phyloP scores from a whole-genome alignment of 1,140 invertebrate species.

The Eumaeus atala region DNA sequence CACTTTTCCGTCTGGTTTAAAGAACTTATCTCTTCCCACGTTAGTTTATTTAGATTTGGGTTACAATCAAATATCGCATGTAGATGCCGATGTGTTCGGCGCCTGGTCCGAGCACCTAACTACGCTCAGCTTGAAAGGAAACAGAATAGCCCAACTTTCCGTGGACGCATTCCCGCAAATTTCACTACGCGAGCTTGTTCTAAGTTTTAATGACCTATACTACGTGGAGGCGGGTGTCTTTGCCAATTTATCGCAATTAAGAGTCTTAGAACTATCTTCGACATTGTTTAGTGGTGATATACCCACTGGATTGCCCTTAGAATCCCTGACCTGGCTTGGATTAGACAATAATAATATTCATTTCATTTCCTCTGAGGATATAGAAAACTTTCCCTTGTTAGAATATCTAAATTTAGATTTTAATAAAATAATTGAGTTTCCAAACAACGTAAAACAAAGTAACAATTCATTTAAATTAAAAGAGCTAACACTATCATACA shows the following conservation, averaged over 20 bases:
- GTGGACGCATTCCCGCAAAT: slow-evolving; percentile 80
- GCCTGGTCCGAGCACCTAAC: slow-evolving; percentile 83
- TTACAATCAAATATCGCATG: slow-evolving; percentile 84
- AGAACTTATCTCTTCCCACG: slow-evolving; percentile 76
- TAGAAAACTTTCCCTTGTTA: slow-evolving; percentile 77
- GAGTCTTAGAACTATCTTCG: slow-evolving; percentile 88
- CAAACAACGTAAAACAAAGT: slow-evolving; percentile 78
- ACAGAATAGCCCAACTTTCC: slow-evolving; percentile 82
- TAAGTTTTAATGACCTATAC: slow-evolving; percentile 89
- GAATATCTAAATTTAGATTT: slow-evolving; percentile 90
- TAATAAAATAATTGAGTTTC: slow-evolving; percentile 80
- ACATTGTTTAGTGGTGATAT: slow-evolving; percentile 83
- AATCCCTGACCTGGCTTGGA: slow-evolving; percentile 84
- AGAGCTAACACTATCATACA: slow-evolving; percentile 84
- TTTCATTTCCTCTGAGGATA: slow-evolving; percentile 77
- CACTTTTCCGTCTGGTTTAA: slow-evolving; percentile 78
- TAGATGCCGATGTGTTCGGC: slow-evolving; percentile 80
- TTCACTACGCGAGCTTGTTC: slow-evolving; percentile 84
- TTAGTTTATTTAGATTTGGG: slow-evolving; percentile 86
- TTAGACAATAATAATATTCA: slow-evolving; percentile 90
- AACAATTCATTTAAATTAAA: slow-evolving; percentile 81
- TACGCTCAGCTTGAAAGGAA: slow-evolving; percentile 87
- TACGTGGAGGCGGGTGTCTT: slow-evolving; percentile 83
- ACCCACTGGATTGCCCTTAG: slow-evolving; percentile 79
- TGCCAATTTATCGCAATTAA: slow-evolving; percentile 78